A percentile compares a stretch with the other conserved stretches of the same genome.
Evolutionary conservation across 2,113 vertebrate genomes (phyloP).

Genomic region (Sprattus sprattus): DNA sequence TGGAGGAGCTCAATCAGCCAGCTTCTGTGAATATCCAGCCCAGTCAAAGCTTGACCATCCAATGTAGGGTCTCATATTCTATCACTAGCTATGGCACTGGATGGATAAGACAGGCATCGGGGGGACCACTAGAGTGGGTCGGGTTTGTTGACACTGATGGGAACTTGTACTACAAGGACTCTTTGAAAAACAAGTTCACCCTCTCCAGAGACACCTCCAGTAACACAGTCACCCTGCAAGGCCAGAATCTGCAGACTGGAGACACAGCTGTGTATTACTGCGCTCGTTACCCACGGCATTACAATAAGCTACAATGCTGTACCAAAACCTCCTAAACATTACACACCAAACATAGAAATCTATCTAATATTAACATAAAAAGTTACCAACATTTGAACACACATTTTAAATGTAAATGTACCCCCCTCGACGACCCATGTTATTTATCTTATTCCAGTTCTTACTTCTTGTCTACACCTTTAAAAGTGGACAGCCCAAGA

Average conservation of each 20-base stretch:
- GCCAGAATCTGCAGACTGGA: background rate
- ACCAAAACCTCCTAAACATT: too few species aligned
- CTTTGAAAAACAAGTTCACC: background rate
- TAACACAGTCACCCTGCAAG: background rate
- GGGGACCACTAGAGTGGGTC: background rate
- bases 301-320: too few species aligned
- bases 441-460: too few species aligned
- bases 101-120: background rate
- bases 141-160: background rate
- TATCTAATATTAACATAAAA: too few species aligned
- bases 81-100: background rate
- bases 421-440: too few species aligned
- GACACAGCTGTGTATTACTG: background rate
- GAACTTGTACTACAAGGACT: constrained; percentile 13
- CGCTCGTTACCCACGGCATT: too few species aligned
- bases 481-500: too few species aligned
- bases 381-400: too few species aligned
- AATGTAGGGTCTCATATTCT: constrained; percentile 26
- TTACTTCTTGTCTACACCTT: too few species aligned
- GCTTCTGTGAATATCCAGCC: constrained; percentile 37
- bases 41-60: constrained; percentile 15
- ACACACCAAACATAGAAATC: accelerated
- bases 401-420: too few species aligned
- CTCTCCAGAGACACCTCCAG: constrained; percentile 16
- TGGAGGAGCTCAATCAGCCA: constrained; percentile 43